phyloP scores from a whole-genome alignment of 2,797 vertebrate species.

The Eidolon dupreanum region DNA sequence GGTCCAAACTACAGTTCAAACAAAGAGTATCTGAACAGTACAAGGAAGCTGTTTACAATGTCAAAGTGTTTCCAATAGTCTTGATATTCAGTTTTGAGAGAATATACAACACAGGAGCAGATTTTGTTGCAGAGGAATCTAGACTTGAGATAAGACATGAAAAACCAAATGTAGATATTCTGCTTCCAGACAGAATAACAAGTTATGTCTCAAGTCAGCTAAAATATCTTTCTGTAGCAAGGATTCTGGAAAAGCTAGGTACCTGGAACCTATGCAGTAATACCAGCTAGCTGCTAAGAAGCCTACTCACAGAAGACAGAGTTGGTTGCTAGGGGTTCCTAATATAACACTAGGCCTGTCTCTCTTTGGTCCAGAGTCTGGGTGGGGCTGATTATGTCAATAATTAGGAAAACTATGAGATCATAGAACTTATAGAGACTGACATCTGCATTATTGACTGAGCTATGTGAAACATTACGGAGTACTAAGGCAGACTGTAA shows the following conservation, averaged over 20 bases:
- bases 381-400: not conserved
- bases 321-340: not conserved
- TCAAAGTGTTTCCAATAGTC: not conserved
- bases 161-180: not conserved
- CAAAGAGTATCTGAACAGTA: not conserved
- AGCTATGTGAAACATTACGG: not conserved
- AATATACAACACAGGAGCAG: not conserved
- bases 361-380: constrained; percentile 23
- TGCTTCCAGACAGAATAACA: not conserved
- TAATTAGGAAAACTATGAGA: constrained; percentile 11
- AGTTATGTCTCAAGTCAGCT: not conserved
- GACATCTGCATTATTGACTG: not conserved
- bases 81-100: not conserved
- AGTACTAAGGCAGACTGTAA: not conserved
- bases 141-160: not conserved
- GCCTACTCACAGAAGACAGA: not conserved
- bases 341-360: not conserved
- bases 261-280: not conserved
- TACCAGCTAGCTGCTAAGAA: not conserved
- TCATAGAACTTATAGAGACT: not conserved
- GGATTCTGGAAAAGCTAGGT: not conserved
- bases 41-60: not conserved
- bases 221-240: not conserved
- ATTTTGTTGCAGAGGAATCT: not conserved
- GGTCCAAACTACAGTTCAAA: not conserved